These are phyloP conservation scores for Napeogenes sylphis DNA, from an alignment of 2,888 invertebrate species.

Conservation along the genomic window DNA sequence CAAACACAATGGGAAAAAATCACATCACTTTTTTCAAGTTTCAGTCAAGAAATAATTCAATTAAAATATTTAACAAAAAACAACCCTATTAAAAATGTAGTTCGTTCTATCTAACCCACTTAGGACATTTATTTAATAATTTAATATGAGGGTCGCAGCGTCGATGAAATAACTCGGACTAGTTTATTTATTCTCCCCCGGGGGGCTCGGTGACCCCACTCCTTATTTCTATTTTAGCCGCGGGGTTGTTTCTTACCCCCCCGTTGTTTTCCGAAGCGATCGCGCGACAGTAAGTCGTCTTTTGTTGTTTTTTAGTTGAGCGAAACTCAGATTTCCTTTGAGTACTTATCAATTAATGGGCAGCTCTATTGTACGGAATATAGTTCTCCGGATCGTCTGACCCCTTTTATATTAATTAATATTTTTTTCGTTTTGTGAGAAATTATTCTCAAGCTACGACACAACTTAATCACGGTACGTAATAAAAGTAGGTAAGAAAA, in stretches of 20 bases:
- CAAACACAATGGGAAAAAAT: too few species aligned
- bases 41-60: too few species aligned
- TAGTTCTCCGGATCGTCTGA: not conserved
- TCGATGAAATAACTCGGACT: slow-evolving; percentile 21
- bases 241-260: slow-evolving; percentile 40
- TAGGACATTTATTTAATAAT: slow-evolving; percentile 29
- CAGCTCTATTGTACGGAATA: slow-evolving; percentile 9
- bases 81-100: not conserved
- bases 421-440: not conserved
- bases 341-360: slow-evolving; percentile 24
- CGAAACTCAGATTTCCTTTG: slow-evolving; percentile 7
- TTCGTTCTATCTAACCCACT: slow-evolving; percentile 1
- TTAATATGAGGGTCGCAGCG: slow-evolving; percentile 26
- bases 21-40: too few species aligned
- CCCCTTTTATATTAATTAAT: not conserved
- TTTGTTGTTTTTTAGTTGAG: slow-evolving; percentile 27
- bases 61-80: not conserved
- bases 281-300: slow-evolving; percentile 32
- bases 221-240: slow-evolving; percentile 48
- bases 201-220: slow-evolving; percentile 50
- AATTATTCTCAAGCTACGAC: not conserved
- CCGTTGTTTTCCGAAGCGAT: slow-evolving; percentile 24
- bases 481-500: too few species aligned
- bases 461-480: not conserved
- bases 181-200: slow-evolving; percentile 26